Evolutionary conservation across 1,140 invertebrate species (phyloP), one percentile per base, ranked within the genome.

Genomic region (Drosophila cardini): DNA sequence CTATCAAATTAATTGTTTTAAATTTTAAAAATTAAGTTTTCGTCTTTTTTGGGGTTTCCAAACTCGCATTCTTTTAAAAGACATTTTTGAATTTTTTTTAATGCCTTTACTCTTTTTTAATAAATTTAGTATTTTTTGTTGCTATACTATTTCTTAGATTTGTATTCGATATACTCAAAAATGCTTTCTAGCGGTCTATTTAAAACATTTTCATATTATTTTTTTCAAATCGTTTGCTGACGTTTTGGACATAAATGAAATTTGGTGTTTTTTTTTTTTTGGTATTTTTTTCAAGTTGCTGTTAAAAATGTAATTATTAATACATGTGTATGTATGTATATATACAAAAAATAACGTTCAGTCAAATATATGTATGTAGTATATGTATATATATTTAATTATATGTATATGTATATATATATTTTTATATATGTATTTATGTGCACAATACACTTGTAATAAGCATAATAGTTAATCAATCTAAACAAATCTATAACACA

Each of bases 261-360:
- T 38, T 21, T 40, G 11, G 13, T 5, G 16, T 18, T 38, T 34
- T 67, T 10, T 4, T 11, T 40, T 40, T 43, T 40, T 58, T 7
- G 2, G 21, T 4, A 3, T 21, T 21, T 26, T 26, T n/a, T n/a
- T n/a, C n/a, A n/a, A 5, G 34, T 50, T 58, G 45, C 32, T 34
- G 21, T 83, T 84, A 69, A 76, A 80, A 85, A 84, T 85, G 74
- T 85, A 72, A 85, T 65, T 70, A 50, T 85, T 69, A 86, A 85
- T 85, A 86, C 84, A 89, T 89, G 84, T 89, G 77, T 75, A 80
- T 77, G 75, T 84, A 69, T 52, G 32, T 52, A 26, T 85, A 86
- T 81, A 78, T 81, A 85, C 72, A 83, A 80, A 81, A 89, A 89
- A 89, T 71, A 72, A 84, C 53, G 69, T 84, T 89, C 84, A 89